Evolutionary conservation across 2,113 vertebrate genomes (phyloP).

Genomic region (Dicaeum eximium): DNA sequence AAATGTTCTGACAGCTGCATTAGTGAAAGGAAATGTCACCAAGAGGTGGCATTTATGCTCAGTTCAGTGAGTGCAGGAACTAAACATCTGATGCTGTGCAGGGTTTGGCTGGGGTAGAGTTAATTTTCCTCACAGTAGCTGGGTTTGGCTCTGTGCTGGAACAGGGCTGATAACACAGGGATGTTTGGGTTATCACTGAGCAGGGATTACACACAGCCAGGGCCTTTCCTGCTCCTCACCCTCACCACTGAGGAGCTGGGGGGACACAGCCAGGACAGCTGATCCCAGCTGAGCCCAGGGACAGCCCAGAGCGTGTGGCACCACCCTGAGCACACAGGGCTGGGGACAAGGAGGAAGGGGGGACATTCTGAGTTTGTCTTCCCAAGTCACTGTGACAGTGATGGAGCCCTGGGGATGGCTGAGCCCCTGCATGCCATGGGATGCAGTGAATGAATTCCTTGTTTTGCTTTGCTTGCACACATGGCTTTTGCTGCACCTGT

Average conservation of each 20-base stretch:
- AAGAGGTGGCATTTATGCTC: background rate
- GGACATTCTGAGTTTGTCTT: background rate
- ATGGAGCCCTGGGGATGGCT: background rate
- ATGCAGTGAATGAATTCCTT: background rate
- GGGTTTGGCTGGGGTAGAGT: background rate
- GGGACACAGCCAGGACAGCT: background rate
- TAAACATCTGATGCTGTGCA: background rate
- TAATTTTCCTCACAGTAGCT: background rate
- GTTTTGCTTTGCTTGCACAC: background rate
- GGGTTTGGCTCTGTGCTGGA: background rate
- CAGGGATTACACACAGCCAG: background rate
- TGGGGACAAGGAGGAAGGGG: background rate
- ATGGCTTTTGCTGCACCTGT: background rate
- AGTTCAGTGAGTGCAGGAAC: background rate
- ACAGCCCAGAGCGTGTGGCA: rapidly evolving
- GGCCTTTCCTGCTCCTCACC: background rate
- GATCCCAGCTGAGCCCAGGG: background rate
- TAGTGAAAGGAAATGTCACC: background rate
- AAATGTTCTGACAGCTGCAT: background rate
- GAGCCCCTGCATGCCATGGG: background rate
- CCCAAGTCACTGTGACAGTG: background rate
- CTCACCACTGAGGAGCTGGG: background rate
- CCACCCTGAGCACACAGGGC: background rate
- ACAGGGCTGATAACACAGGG: background rate
- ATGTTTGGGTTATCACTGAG: background rate